Percentiles rank a stretch among this genome's conserved stretches.
Conservation (phyloP, 2,888 invertebrate species). For the Lithophane semibrunnea region DNA sequence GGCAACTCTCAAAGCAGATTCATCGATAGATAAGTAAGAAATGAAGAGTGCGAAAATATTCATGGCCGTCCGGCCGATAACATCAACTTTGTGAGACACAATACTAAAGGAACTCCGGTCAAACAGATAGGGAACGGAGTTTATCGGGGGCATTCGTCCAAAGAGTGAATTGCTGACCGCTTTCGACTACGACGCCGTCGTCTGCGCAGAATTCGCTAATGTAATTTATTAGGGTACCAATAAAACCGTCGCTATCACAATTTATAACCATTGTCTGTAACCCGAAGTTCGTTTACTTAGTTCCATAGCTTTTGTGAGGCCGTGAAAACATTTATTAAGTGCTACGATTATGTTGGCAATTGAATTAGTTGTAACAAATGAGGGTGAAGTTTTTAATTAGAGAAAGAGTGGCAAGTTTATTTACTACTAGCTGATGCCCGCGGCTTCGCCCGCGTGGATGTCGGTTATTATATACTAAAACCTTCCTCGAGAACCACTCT, state of each 20-base stretch:
- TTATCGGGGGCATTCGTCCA: conserved; percentile 62
- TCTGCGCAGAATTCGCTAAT: conserved; percentile 79
- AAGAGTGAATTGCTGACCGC: conserved; percentile 74
- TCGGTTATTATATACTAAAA: too few relatives aligned
- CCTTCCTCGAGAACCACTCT: too few relatives aligned
- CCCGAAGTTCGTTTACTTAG: conserved; percentile 69
- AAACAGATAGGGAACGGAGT: conserved; percentile 55
- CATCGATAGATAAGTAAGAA: conserved; percentile 49
- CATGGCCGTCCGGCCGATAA: conserved; percentile 27
- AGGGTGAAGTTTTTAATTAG: conserved; percentile 24
- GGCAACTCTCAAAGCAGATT: conserved; percentile 38
- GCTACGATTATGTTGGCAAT: conserved; percentile 54
- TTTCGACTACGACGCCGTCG: conserved; percentile 71
- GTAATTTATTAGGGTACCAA: conserved; percentile 86
- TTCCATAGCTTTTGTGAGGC: conserved; percentile 59
- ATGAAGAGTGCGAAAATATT: conserved; percentile 58
- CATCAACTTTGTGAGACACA: conserved; percentile 49
- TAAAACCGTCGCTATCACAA: conserved; percentile 84
- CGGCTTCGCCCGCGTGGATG: too few relatives aligned
- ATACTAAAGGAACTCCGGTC: conserved; percentile 48
- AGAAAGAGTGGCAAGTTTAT: conserved; percentile 1
- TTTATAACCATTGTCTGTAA: conserved; percentile 81
- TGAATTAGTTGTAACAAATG: conserved; percentile 52
- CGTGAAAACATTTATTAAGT: conserved; percentile 63
- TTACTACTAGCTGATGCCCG: neutral